phyloP scores from a whole-genome alignment of 2,888 invertebrate genomes.

The Lycia hirtaria region DNA sequence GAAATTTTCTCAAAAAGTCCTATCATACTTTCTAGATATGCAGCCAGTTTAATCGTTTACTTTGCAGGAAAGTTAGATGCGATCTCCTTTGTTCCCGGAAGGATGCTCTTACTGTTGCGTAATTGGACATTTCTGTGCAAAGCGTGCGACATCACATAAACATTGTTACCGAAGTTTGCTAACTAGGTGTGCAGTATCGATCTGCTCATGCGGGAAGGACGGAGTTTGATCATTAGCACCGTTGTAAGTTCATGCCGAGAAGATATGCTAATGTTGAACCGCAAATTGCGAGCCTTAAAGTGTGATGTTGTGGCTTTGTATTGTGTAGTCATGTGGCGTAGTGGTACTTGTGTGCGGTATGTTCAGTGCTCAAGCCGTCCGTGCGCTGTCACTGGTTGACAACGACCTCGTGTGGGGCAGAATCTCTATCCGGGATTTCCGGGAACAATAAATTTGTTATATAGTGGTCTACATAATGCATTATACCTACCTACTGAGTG shows the following conservation, averaged over 20 bases:
- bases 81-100: constrained; percentile 12
- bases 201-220: constrained; percentile 38
- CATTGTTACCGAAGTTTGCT: constrained; percentile 42
- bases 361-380: constrained; percentile 13
- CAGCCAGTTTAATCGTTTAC: constrained; percentile 10
- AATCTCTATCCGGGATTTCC: too few relatives aligned
- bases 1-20: constrained; percentile 56
- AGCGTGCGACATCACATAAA: constrained; percentile 22
- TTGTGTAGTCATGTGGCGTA: constrained; percentile 23
- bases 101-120: constrained; percentile 6
- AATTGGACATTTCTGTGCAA: constrained; percentile 26
- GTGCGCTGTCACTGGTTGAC: constrained; percentile 35
- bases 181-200: constrained; percentile 40
- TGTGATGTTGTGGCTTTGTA: constrained; percentile 51
- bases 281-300: constrained; percentile 55
- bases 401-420: constrained; percentile 16
- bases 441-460: too few relatives aligned
- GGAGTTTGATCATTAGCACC: constrained; percentile 51
- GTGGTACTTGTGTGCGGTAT: constrained; percentile 18
- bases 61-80: constrained; percentile 9
- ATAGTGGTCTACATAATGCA: too few relatives aligned
- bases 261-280: constrained; percentile 67
- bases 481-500: too few relatives aligned
- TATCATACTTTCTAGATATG: constrained; percentile 22
- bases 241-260: constrained; percentile 52